Base-by-base conservation (phyloP, 53 echinoderm and acorn worm species). In the Apostichopus leukothele region DNA sequence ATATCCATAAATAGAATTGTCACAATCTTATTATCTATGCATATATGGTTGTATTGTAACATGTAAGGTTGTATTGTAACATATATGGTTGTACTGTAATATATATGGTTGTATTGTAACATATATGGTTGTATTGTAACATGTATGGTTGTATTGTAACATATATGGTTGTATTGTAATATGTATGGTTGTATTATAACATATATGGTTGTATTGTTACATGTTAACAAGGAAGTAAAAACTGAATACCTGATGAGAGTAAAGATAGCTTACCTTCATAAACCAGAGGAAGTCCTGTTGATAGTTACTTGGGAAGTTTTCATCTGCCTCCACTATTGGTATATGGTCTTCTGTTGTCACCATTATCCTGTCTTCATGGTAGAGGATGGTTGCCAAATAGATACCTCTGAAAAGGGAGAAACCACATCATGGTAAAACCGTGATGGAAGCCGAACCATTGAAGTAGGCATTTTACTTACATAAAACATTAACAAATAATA, bases 271-370 rank as follows among this genome's bases (percentile, higher is more conserved):
- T 83, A 99, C 99, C 99, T 99, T 99, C 90, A 99, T 93, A 77
- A 99, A 95, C 96, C 99, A 96, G 3, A 94, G 91, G 88, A 99
- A 99, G 88, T 99, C 99, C 89, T 96, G 94, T 39, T 99, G 96
- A 57, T 96, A 89, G 79, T 94, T 99, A 74, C 94, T 99, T 13
- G 99, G 90, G 92, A 96, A 99, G 60, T 94, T 96, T 77, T 99
- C 99, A 84, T 99, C 99, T 10, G 96, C 99, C 75, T 99, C 96
- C 13, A 99, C 93, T 51, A 99, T 94, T 7, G 99, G 99, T 4
- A 99, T 91, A 8, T 94, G 93, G 87, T 99, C 99, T 78, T 99
- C 99, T 11, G 94, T 91, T 1, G 99, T 99, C 4, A 99, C 99
- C 52, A 99, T 88, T 39, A 99, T 89, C 89, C 94, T 96, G 89